Conservation (phyloP, 1,140 invertebrate genomes). For the Zaprionus vittiger region DNA sequence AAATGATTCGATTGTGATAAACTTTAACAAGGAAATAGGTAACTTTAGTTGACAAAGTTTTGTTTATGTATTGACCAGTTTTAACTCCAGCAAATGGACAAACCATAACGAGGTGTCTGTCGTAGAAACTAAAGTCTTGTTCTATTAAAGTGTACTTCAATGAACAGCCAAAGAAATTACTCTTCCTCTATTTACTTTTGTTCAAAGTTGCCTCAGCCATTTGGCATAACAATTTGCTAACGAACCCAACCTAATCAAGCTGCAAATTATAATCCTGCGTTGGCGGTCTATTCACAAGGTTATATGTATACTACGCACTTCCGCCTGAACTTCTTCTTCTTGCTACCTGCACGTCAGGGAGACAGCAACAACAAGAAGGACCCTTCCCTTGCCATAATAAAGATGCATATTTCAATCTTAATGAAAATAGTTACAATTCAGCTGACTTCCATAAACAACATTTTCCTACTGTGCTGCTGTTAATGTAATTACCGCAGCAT, state of each 20-base stretch:
- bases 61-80: too few species aligned
- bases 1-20: too few species aligned
- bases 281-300: background rate
- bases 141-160: background rate
- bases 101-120: too few species aligned
- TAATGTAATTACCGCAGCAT: slow-evolving; percentile 77
- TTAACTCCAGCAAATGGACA: too few species aligned
- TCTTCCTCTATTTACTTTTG: background rate
- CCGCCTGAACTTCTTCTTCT: background rate
- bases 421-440: slow-evolving; percentile 74
- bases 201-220: background rate
- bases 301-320: background rate
- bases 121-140: background rate
- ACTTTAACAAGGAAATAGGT: too few species aligned
- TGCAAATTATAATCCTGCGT: slow-evolving; percentile 1
- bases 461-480: slow-evolving; percentile 56
- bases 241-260: slow-evolving; percentile 2
- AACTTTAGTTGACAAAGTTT: too few species aligned
- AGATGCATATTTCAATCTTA: slow-evolving; percentile 73
- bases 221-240: background rate
- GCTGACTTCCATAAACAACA: slow-evolving; percentile 60
- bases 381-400: slow-evolving; percentile 15
- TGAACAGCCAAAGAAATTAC: background rate
- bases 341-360: background rate
- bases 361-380: too few species aligned